Conservation (phyloP, 2,113 vertebrate genomes). For the Microcebus ravelobensis region DNA sequence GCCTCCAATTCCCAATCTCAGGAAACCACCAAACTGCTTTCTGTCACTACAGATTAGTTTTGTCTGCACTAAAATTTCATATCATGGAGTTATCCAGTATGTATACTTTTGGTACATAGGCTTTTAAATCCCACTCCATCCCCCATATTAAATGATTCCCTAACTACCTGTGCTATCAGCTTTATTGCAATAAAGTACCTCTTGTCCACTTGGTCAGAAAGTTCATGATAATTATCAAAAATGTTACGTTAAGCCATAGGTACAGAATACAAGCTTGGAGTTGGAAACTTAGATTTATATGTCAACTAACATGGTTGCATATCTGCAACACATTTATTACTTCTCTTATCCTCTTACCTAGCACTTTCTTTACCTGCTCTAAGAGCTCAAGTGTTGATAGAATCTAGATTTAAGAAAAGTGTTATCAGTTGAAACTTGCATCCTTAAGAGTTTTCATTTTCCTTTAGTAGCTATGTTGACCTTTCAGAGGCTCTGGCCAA, state of each 20-base stretch:
- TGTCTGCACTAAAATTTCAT: not conserved
- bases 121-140: not conserved
- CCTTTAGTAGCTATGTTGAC: not conserved
- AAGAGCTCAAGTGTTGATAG: not conserved
- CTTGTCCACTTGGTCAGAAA: not conserved
- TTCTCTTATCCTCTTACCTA: not conserved
- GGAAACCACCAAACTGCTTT: not conserved
- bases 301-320: too few species aligned
- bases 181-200: not conserved
- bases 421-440: not conserved
- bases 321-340: too few species aligned
- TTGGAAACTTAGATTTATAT: not conserved
- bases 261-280: not conserved
- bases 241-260: not conserved
- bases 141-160: not conserved
- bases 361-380: not conserved
- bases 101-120: not conserved
- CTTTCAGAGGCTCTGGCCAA: conserved; percentile 54
- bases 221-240: not conserved
- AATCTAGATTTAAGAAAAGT: not conserved
- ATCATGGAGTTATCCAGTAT: not conserved
- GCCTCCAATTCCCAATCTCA: fast-evolving
- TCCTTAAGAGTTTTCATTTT: conserved; percentile 41
- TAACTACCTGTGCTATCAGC: not conserved
- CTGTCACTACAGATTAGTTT: not conserved